Conservation (phyloP, 2,113 vertebrate species). For the Cichladusa arquata region DNA sequence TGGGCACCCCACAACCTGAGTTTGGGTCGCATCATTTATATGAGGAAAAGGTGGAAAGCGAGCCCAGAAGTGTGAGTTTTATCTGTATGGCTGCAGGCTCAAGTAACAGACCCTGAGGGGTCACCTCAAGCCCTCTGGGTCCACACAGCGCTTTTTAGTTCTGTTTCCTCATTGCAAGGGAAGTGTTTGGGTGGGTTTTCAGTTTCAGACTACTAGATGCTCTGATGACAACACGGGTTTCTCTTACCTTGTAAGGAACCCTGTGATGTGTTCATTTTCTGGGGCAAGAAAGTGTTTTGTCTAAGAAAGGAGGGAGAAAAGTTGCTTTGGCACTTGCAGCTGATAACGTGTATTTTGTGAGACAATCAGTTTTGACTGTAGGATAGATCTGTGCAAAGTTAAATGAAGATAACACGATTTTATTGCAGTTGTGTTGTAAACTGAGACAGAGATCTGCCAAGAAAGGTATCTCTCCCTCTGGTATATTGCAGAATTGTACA, state of each 20-base stretch:
- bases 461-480: background rate
- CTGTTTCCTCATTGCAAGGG: background rate
- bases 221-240: background rate
- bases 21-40: accelerated
- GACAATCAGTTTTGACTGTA: background rate
- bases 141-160: background rate
- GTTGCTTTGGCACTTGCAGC: background rate
- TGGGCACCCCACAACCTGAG: accelerated
- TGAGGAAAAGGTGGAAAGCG: background rate
- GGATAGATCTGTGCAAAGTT: background rate
- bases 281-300: background rate
- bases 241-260: background rate
- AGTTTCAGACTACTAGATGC: background rate
- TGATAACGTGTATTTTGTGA: background rate
- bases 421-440: background rate
- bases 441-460: background rate
- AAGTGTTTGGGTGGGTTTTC: background rate
- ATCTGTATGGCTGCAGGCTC: background rate
- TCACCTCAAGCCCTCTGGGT: background rate
- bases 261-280: background rate
- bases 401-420: background rate
- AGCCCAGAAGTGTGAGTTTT: background rate
- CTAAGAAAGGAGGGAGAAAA: background rate
- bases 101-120: background rate
- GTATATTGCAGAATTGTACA: background rate